These are phyloP conservation scores for Neoscelio sp. DNA, from an alignment of 2,888 invertebrate species.

Conservation along the genomic window DNA sequence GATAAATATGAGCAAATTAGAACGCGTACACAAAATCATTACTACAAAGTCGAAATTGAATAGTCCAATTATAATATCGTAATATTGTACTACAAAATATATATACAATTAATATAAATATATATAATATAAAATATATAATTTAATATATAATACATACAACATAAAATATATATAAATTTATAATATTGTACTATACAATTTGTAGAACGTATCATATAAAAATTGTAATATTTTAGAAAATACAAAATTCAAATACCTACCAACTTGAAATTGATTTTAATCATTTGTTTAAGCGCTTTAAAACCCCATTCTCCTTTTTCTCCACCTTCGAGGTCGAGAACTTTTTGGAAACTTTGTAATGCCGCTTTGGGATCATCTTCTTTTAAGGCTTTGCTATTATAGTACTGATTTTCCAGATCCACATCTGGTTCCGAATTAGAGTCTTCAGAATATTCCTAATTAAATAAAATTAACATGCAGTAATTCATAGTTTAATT, in stretches of 20 bases:
- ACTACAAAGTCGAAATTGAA: too few relatives aligned
- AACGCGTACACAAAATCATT: too few relatives aligned
- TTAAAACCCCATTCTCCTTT: conserved; percentile 99
- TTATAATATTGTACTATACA: neutral
- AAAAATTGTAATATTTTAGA: too few relatives aligned
- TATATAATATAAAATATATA: too few relatives aligned
- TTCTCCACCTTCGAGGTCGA: conserved; percentile 98
- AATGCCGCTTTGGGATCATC: conserved; percentile 97
- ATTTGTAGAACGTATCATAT: neutral
- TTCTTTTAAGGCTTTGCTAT: conserved; percentile 99
- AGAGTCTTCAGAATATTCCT: conserved; percentile 99
- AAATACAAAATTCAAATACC: too few relatives aligned
- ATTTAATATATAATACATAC: too few relatives aligned
- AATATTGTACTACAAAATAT: too few relatives aligned
- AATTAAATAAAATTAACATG: conserved; percentile 72
- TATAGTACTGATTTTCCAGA: conserved; percentile 99
- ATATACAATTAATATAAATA: too few relatives aligned
- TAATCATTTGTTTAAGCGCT: conserved; percentile 99
- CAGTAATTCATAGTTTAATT: conserved; percentile 27
- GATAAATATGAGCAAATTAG: too few relatives aligned
- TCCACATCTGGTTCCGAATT: conserved; percentile 99
- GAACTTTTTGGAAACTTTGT: conserved; percentile 96
- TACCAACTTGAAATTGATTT: conserved; percentile 99
- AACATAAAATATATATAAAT: neutral
- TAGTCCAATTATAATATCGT: too few relatives aligned